phyloP scores from a whole-genome alignment of 2,797 vertebrate species.

The Falco biarmicus region DNA sequence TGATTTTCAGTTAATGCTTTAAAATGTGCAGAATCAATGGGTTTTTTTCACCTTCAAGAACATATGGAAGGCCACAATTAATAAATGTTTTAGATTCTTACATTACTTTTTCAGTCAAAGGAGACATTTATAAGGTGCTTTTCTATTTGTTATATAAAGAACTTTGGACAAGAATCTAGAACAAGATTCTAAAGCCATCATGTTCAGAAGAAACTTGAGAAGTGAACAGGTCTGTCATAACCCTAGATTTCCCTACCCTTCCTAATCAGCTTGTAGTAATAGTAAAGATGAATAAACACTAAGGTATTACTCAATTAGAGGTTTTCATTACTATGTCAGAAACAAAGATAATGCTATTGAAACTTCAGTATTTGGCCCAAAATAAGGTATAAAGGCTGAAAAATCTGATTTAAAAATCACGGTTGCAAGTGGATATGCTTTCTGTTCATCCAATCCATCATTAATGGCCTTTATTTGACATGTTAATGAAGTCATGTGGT shows the following conservation, averaged over 20 bases:
- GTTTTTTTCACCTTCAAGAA: background rate
- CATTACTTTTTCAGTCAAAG: background rate
- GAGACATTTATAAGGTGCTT: background rate
- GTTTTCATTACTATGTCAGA: background rate
- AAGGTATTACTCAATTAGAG: background rate
- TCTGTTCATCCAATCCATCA: background rate
- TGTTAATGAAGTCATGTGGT: background rate
- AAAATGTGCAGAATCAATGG: background rate
- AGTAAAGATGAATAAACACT: background rate
- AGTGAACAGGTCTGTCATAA: background rate
- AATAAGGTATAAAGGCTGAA: background rate
- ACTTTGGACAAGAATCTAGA: background rate
- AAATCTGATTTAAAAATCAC: background rate
- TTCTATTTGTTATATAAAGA: background rate
- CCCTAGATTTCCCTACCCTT: background rate
- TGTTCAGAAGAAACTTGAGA: background rate
- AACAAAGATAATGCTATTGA: background rate
- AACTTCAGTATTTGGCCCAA: background rate
- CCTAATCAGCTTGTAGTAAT: background rate
- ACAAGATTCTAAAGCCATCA: background rate
- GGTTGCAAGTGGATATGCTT: background rate
- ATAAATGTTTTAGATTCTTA: background rate
- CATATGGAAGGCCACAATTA: background rate
- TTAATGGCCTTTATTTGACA: background rate
- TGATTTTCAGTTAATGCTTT: background rate